Evolutionary conservation across 2,888 invertebrate species (phyloP), one percentile per base, ranked within the genome.

Genomic region (Polyommatus iphigenia): DNA sequence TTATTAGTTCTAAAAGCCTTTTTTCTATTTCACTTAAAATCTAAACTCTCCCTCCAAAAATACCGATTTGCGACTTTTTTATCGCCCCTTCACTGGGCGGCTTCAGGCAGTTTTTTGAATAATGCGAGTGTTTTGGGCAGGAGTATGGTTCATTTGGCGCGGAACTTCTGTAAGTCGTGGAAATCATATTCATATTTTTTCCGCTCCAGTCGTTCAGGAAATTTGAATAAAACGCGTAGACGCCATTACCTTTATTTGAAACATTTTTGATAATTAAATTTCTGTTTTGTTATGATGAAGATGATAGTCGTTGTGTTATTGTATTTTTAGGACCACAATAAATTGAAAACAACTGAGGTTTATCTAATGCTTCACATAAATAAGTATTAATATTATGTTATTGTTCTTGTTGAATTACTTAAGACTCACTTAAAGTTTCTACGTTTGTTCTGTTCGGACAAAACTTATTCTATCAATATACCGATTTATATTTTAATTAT

Each of bases 141-240:
- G 89, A 93, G 92, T 93, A 93, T 91, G 93, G 88, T 93, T 93
- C 93, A 93, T 93, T 93, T 93, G 93, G 91, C 89, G 89, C 89
- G 87, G 86, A 89, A 91, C 89, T 92, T 91, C 84, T 86, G 84
- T 86, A 89, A 90, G 90, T 90, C 89, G 86, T 87, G 89, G 87
- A 91, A 92, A 92, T 92, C 92, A 89, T 93, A 93, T 93, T 93
- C 93, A 92, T 93, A 91, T 92, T 93, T 93, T 92, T 93, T 91
- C 87, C 92, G 89, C 90, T 89, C 91, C 90, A 91, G 92, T 90
- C 92, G 92, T 85, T 91, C 88, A 87, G 87, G 77, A 82, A 85
- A 92, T 93, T 93, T 92, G 90, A 92, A 93, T 93, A 92, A 91
- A 85, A 84, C 83, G 83, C 82, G 81, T 81, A 81, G 85, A 84